These are phyloP conservation scores for Megamerina dolium DNA, from an alignment of 2,888 invertebrate species.

Conservation along the genomic window DNA sequence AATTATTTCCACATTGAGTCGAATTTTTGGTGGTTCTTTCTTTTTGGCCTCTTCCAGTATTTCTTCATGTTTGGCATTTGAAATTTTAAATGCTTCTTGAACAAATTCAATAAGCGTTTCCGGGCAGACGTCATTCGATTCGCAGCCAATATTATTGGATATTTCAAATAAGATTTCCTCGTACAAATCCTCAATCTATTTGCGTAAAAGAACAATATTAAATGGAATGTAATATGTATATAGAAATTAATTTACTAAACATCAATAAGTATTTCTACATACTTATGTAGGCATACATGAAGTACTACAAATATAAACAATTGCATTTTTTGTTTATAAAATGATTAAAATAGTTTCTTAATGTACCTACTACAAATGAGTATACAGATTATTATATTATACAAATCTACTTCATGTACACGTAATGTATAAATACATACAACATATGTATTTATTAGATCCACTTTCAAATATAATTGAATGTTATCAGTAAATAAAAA, in stretches of 20 bases:
- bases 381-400: too few relatives aligned
- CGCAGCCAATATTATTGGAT: conserved; percentile 76
- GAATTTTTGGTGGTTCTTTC: conserved; percentile 77
- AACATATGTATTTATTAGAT: too few relatives aligned
- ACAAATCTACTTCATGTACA: too few relatives aligned
- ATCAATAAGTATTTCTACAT: too few relatives aligned
- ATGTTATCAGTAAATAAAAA: too few relatives aligned
- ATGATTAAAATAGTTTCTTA: too few relatives aligned
- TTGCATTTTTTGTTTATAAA: too few relatives aligned
- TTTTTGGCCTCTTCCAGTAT: conserved; percentile 65
- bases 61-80: conserved; percentile 67
- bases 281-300: too few relatives aligned
- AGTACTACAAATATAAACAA: too few relatives aligned
- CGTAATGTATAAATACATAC: too few relatives aligned
- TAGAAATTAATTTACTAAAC: neutral
- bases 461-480: too few relatives aligned
- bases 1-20: conserved; percentile 78
- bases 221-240: neutral
- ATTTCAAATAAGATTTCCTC: conserved; percentile 77
- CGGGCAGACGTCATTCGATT: conserved; percentile 63
- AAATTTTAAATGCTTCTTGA: conserved; percentile 71
- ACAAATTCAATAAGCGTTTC: conserved; percentile 66
- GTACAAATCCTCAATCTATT: conserved; percentile 72
- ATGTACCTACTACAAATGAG: too few relatives aligned
- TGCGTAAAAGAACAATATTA: neutral